Conservation (phyloP, 2,888 invertebrate genomes). For the Philopedon plagiatum region DNA sequence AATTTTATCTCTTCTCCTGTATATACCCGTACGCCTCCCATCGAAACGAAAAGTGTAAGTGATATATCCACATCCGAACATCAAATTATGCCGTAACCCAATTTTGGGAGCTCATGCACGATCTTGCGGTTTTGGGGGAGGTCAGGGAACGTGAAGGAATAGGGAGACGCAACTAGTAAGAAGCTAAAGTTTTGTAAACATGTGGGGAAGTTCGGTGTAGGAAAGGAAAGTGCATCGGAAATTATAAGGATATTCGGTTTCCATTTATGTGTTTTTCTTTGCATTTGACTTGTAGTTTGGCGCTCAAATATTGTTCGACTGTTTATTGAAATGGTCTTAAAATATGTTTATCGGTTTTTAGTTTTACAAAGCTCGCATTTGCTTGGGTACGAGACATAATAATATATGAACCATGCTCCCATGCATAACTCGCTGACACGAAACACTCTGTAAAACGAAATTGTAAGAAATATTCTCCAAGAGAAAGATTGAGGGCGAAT, state of each 20-base stretch:
- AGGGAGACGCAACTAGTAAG: conserved; percentile 45
- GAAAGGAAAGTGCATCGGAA: background rate
- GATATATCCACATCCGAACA: conserved; percentile 48
- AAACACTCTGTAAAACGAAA: conserved; percentile 6
- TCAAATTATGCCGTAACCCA: conserved; percentile 47
- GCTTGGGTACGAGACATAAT: too few relatives aligned
- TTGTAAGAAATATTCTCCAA: conserved; percentile 22
- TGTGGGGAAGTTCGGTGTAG: background rate
- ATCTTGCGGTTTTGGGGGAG: conserved; percentile 49
- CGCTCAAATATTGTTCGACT: too few relatives aligned
- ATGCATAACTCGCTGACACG: too few relatives aligned
- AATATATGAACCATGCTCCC: too few relatives aligned
- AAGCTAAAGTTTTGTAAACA: conserved; percentile 37
- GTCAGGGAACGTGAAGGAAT: conserved; percentile 31
- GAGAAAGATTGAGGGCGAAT: conserved; percentile 28
- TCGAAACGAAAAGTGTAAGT: conserved; percentile 33
- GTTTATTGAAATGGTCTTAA: too few relatives aligned
- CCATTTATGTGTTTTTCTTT: too few relatives aligned
- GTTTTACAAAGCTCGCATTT: too few relatives aligned
- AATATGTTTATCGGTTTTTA: too few relatives aligned
- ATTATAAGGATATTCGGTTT: background rate
- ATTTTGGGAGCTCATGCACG: conserved; percentile 44
- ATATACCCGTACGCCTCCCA: conserved; percentile 8
- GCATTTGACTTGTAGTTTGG: too few relatives aligned
- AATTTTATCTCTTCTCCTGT: background rate